A percentile compares a stretch with the other conserved stretches of the same genome.
Evolutionary conservation across 1,140 invertebrate genomes (phyloP).

Genomic region (Drosophila rufa): DNA sequence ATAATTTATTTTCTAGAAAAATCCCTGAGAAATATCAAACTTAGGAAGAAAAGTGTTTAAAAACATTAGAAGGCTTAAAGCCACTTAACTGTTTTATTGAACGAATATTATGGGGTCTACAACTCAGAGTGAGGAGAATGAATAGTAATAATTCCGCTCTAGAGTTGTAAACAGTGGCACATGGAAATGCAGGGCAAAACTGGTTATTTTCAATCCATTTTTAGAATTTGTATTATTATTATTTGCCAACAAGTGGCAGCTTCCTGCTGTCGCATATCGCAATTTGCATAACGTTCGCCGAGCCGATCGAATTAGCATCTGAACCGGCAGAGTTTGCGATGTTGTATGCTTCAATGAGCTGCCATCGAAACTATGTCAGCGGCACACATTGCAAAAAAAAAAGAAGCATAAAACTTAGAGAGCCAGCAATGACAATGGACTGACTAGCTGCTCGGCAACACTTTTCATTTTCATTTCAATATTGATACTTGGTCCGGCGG

Average conservation of each 20-base stretch:
- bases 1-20: neutral
- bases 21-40: neutral
- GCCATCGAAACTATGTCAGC: slow-evolving; percentile 68
- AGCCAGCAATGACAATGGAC: slow-evolving; percentile 47
- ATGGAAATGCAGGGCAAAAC: slow-evolving; percentile 1
- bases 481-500: slow-evolving; percentile 40
- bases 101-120: neutral
- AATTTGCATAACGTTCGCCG: slow-evolving; percentile 51
- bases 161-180: neutral
- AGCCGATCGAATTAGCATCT: slow-evolving; percentile 36
- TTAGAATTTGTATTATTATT: slow-evolving; percentile 42
- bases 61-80: neutral
- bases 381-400: slow-evolving; percentile 60
- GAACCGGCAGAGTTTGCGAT: slow-evolving; percentile 2
- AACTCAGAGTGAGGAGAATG: neutral
- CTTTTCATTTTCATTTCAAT: slow-evolving; percentile 78
- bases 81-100: neutral
- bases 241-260: slow-evolving; percentile 18
- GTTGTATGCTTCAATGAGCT: slow-evolving; percentile 47
- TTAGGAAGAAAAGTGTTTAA: neutral
- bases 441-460: slow-evolving; percentile 50
- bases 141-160: neutral
- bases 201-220: slow-evolving; percentile 34
- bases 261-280: slow-evolving; percentile 49
- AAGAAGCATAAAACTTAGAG: slow-evolving; percentile 51